A percentile compares a stretch with the other conserved stretches of the same genome.
Conservation (phyloP, 2,113 vertebrate species). For the Megaceryle maxima region DNA sequence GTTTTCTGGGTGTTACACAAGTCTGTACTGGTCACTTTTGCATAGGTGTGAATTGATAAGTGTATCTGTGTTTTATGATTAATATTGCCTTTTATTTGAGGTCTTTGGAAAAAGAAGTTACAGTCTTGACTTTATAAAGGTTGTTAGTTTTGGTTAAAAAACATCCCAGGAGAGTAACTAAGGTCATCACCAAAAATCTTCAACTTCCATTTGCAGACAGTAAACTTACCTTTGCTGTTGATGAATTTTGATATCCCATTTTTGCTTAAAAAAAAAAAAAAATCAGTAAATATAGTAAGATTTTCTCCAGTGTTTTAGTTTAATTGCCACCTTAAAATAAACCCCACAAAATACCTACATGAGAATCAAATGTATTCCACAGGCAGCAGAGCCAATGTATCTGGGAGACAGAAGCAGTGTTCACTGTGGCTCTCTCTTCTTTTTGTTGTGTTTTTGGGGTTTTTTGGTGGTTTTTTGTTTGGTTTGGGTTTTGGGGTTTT, state of each 20-base stretch:
- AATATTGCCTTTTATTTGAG: background rate
- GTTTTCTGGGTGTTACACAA: background rate
- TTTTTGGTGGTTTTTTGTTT: too few species aligned
- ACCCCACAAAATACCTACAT: fast-evolving
- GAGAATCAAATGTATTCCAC: background rate
- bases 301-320: background rate
- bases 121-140: background rate
- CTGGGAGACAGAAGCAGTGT: background rate
- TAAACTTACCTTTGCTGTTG: background rate
- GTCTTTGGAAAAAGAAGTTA: background rate
- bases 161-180: background rate
- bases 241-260: background rate
- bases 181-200: background rate
- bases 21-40: background rate
- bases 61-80: background rate
- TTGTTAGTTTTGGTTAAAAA: background rate
- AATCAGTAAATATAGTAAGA: background rate
- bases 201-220: background rate
- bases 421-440: background rate
- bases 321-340: background rate
- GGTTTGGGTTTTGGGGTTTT: too few species aligned
- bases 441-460: too few species aligned
- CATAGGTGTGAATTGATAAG: background rate
- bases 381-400: background rate
- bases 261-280: background rate